Evolutionary conservation across 1,140 invertebrate species (phyloP).

Genomic region (Microplitis demolitor): DNA sequence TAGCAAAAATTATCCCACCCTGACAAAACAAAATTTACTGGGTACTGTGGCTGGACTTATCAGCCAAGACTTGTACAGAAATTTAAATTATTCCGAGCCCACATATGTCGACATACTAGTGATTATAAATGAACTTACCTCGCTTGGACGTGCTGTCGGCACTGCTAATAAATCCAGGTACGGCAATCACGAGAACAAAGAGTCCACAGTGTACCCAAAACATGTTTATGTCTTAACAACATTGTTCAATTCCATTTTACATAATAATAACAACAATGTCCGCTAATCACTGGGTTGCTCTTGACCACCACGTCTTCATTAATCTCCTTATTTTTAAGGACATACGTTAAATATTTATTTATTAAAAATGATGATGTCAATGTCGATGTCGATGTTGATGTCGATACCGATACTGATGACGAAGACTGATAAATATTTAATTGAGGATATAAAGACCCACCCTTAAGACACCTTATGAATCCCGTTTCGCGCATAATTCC

Average conservation of each 20-base stretch:
- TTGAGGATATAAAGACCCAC: no score
- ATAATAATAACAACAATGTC: constrained; percentile 52
- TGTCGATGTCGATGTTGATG: no score
- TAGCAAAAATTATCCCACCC: background rate
- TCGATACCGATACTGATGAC: no score
- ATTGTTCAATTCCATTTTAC: constrained; percentile 62
- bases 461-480: background rate
- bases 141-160: constrained; percentile 57
- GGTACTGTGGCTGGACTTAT: no score
- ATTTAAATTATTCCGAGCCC: no score
- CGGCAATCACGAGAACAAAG: constrained; percentile 60
- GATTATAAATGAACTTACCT: constrained; percentile 45
- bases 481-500: background rate
- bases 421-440: no score
- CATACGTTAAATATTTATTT: no score
- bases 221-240: constrained; percentile 63
- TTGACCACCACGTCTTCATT: background rate
- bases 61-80: no score
- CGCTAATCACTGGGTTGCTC: background rate
- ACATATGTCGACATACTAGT: background rate
- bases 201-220: constrained; percentile 62
- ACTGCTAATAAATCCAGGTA: constrained; percentile 60
- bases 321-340: background rate
- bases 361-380: no score
- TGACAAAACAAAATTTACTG: background rate